Conservation (phyloP, 2,797 vertebrate genomes). For the Spinibarbus caldwelli region DNA sequence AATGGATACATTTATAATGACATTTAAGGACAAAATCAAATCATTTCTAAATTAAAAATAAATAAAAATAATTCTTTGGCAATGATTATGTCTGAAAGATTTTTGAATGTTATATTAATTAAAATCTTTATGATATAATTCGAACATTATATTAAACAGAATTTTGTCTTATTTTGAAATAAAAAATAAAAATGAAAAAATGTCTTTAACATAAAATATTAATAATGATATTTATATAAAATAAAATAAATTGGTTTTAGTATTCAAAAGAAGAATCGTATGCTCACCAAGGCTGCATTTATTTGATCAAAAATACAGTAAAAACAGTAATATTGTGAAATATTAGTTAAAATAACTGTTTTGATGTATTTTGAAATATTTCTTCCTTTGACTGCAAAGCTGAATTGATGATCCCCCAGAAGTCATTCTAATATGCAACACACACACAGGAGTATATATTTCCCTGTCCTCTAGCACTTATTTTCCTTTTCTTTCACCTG, state of each 20-base stretch:
- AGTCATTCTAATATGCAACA: too few species aligned
- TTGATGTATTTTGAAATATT: background rate
- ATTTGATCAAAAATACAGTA: background rate
- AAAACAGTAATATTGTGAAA: background rate
- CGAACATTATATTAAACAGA: background rate
- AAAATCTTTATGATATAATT: background rate
- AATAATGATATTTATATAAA: background rate
- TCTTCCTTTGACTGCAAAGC: background rate
- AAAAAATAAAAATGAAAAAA: background rate
- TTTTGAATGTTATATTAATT: background rate
- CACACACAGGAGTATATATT: background rate
- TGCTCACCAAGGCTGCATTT: background rate
- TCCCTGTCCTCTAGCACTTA: background rate
- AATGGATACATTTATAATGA: too few species aligned
- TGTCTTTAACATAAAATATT: background rate
- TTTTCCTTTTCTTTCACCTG: conserved; percentile 15
- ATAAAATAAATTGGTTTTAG: background rate
- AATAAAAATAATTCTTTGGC: background rate
- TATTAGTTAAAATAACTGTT: background rate
- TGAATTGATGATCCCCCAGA: background rate
- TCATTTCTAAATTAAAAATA: background rate
- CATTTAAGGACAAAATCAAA: background rate
- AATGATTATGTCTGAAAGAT: background rate
- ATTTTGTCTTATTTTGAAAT: too few species aligned
- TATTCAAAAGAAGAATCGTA: background rate